Evolutionary conservation across 1,140 invertebrate genomes (phyloP), one percentile per base, ranked within the genome.

Genomic region (Sinonovacula constricta): DNA sequence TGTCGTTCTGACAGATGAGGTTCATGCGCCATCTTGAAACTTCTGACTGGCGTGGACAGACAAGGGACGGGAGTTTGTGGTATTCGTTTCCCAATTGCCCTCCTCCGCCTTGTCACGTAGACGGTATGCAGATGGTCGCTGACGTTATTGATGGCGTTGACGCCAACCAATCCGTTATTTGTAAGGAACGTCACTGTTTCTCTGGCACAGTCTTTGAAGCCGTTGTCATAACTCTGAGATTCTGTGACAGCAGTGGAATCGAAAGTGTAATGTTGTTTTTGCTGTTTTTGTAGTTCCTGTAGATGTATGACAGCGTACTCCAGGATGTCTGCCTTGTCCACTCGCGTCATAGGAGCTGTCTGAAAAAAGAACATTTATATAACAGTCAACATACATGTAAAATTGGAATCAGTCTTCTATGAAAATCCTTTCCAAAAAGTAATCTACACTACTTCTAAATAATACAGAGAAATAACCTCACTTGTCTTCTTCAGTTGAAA

Each of bases 291-390:
- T 24, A 74, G 24, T 15, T 65, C 26, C 39, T 36, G 24, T 18
- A 74, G 71, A 33, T 74, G 71, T n/a, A 3, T 33, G 0, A 74
- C 71, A 5, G 71, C 65, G 0, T 65, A 33, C 24, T 74, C 71
- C 0, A 74, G 60, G 22, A 74, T 65, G 49, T 74, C 71, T 3
- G 71, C 71, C 60, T 74, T 74, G 71, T 74, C 71, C 12, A 74
- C 60, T 10, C 71, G 36, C 28, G 71, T 74, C 59, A 74, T 74
- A 2, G 71, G 71, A 10, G 31, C 59, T 10, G 57, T 74, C 71
- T 74, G 71, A 14, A 54, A 62, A 24, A 5, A 56, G n/a, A n/a
- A 45, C 28, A 30, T n/a, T n/a, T 22, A 34, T 34, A n/a, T 3
- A 30, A 30, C 22, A 18, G 39, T 14, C 7, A 22, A 34, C 3